A percentile compares a stretch with the other conserved stretches of the same genome.
Evolutionary conservation across 53 echinoderm and acorn worm species (phyloP).

Genomic region (Temnopleurus reevesii): DNA sequence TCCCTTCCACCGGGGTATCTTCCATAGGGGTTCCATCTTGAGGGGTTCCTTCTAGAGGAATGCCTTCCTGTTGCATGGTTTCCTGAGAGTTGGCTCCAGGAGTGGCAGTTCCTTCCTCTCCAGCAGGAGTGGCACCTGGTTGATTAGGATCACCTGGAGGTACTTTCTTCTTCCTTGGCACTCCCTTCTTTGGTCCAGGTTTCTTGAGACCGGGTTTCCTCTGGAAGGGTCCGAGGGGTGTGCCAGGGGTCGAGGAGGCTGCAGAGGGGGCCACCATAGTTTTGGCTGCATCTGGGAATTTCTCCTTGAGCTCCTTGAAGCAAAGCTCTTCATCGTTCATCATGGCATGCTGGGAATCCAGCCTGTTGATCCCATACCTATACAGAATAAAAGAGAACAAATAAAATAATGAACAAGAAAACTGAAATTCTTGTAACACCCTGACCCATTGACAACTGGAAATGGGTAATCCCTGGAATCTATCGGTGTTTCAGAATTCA

Average conservation of each 20-base stretch:
- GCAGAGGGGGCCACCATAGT: slow-evolving; percentile 66
- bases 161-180: slow-evolving; percentile 45
- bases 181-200: slow-evolving; percentile 24
- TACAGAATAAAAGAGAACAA: background rate
- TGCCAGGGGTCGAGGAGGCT: slow-evolving; percentile 38
- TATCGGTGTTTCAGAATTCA: no score
- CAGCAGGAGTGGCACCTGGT: background rate
- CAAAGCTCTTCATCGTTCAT: slow-evolving; percentile 88
- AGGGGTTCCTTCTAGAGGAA: background rate
- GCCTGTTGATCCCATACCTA: slow-evolving; percentile 95
- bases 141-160: background rate
- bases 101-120: background rate
- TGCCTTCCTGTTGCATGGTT: background rate
- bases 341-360: slow-evolving; percentile 94
- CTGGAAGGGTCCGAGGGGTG: slow-evolving; percentile 47
- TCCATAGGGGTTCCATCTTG: background rate
- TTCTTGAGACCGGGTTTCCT: slow-evolving; percentile 43
- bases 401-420: no score
- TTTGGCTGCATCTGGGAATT: slow-evolving; percentile 73
- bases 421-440: no score
- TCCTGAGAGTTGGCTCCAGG: background rate
- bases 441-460: no score
- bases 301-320: slow-evolving; percentile 92
- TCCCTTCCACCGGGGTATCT: background rate
- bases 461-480: no score